Evolutionary conservation across 2,888 invertebrate species (phyloP).

Genomic region (Heteropelma amictum): DNA sequence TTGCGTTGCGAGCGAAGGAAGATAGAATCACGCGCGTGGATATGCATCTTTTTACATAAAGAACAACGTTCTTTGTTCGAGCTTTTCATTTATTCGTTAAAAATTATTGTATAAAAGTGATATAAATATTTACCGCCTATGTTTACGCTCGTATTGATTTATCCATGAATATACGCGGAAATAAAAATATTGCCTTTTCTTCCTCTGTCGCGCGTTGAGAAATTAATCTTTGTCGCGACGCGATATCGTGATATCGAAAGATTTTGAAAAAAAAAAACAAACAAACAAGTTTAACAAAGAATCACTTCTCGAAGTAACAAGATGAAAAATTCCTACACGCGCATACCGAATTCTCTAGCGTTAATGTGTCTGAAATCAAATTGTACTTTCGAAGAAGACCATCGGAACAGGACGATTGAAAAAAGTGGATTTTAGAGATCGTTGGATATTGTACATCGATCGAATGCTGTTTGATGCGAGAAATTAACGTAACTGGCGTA

Average conservation of each 20-base stretch:
- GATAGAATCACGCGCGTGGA: background rate
- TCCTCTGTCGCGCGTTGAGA: no score
- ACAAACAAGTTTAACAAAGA: background rate
- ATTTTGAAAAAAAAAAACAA: no score
- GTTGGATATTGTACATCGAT: no score
- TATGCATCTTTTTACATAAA: background rate
- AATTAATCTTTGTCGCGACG: no score
- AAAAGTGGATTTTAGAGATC: background rate
- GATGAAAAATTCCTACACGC: background rate
- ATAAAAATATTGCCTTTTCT: no score
- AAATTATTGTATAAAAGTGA: background rate
- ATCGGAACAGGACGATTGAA: background rate
- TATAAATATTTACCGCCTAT: no score
- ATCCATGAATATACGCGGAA: no score
- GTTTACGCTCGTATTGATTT: no score
- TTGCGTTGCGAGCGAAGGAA: background rate
- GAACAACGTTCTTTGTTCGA: background rate
- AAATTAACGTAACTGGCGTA: no score
- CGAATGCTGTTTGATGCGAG: no score
- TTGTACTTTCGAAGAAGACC: background rate
- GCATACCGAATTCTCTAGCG: background rate
- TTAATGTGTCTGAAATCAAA: background rate
- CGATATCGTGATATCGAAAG: no score
- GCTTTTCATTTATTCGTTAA: background rate
- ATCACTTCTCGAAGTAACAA: background rate